Base-by-base conservation (phyloP, 2,888 invertebrate species). In the Harpalus rubripes region DNA sequence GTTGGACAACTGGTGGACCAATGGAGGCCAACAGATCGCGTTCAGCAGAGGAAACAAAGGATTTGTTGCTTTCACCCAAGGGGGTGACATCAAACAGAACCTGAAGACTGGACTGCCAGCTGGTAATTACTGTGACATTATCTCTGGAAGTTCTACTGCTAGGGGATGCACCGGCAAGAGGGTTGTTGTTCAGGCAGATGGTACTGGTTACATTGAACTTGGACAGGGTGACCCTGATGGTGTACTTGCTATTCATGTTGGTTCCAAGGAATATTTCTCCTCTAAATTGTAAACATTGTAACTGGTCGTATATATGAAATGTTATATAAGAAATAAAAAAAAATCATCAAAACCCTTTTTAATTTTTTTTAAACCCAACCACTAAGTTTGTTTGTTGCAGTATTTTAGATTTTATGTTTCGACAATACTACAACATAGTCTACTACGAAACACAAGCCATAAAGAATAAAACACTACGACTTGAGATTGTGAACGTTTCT, bases 101-200 rank as follows among this genome's bases (percentile, higher is more conserved):
- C 90, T 96, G 22, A 8, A 7, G 91, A 96, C 95, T 1, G 95
- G 95, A 85, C 92, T 97, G 44, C 95, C 96, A 0, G 92, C 94
- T 72, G 98, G 98, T 16, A 92, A 88, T 0, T 98, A 98, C 91
- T 98, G 98, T 90, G 97, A 98, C 90, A 92, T 98, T 18, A 96
- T 97, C 87, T 95, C 95, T n/a, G 97, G 97, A 0, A 85, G 95
- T 61, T 74, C 91, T 16, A 91, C 89, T 0, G 91, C 93, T 85
- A 93, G 92, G 83, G 88, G 88, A 0, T 96, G 96, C 88, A 94
- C 95, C 0, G 96, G 96, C 26, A 94, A 93, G 87, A 90, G 91
- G 0, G 90, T 96, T 2, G 91, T 89, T 0, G 96, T 96, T 0
- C 93, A 92, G 15, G 88, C 88, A 6, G 91, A 93, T 86, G 95